Evolutionary conservation across 2,113 vertebrate genomes (phyloP).

Genomic region (Cranoglanis bouderius): DNA sequence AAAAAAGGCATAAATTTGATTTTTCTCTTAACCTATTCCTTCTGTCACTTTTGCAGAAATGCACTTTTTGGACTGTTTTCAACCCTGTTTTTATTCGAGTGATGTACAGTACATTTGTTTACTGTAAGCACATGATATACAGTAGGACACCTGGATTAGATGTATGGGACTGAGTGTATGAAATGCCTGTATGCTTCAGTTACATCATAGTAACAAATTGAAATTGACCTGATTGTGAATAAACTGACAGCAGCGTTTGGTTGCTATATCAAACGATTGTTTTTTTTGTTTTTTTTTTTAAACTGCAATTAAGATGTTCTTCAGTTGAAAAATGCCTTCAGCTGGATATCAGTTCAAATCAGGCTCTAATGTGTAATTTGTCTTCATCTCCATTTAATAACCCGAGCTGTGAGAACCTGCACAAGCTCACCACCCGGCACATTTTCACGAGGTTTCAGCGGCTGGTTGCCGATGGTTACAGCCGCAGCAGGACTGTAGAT

Average conservation of each 20-base stretch:
- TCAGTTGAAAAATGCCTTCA: background rate
- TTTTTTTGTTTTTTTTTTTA: background rate
- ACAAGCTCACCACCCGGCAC: background rate
- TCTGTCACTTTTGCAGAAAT: slow-evolving; percentile 16
- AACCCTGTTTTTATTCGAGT: background rate
- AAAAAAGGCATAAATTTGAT: background rate
- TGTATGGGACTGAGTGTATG: background rate
- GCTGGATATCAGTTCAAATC: background rate
- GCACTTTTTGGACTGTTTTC: slow-evolving; percentile 38
- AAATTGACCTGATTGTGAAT: background rate
- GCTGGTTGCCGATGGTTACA: slow-evolving; percentile 45
- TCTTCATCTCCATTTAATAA: slow-evolving; percentile 23
- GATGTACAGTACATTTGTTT: background rate
- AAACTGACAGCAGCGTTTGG: background rate
- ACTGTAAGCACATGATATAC: background rate
- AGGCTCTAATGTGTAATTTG: background rate
- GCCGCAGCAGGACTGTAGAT: background rate
- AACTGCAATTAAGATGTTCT: background rate
- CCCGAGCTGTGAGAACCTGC: background rate
- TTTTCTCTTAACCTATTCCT: background rate
- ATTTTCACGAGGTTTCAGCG: background rate
- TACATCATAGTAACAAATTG: background rate
- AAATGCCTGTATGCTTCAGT: background rate
- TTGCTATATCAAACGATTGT: background rate
- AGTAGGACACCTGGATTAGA: background rate